A percentile compares a stretch with the other conserved stretches of the same genome.
Conservation (phyloP, 1,140 invertebrate genomes). For the Cyrtorhinus lividipennis region DNA sequence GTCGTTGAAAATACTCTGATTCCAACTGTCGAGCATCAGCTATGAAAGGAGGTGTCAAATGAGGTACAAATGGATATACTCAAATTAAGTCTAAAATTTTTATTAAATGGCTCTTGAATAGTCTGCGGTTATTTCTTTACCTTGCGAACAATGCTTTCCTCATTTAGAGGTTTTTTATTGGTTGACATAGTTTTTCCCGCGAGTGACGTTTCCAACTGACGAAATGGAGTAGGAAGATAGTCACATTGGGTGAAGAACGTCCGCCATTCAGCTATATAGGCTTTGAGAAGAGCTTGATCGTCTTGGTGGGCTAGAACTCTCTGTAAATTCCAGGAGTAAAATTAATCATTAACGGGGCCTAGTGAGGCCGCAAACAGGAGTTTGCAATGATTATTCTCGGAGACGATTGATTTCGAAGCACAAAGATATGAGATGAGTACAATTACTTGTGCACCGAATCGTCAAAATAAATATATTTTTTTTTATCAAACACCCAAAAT, state of each 20-base stretch:
- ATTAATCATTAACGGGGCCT: too few relatives aligned
- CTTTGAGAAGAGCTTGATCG: slow-evolving; percentile 85
- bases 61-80: not conserved
- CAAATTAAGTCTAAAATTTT: not conserved
- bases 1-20: slow-evolving; percentile 90
- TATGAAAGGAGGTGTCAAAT: slow-evolving; percentile 34
- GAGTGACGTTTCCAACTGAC: slow-evolving; percentile 73
- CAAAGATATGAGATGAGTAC: not conserved
- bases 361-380: not conserved
- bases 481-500: too few relatives aligned
- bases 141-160: slow-evolving; percentile 80
- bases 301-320: slow-evolving; percentile 79
- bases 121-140: slow-evolving; percentile 29
- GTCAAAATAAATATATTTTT: too few relatives aligned
- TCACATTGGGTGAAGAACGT: slow-evolving; percentile 97
- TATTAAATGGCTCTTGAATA: not conserved
- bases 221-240: slow-evolving; percentile 91
- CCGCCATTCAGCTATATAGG: slow-evolving; percentile 92
- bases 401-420: not conserved
- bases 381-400: not conserved
- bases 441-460: too few relatives aligned
- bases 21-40: slow-evolving; percentile 97
- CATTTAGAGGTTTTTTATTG: slow-evolving; percentile 58
- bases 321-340: too few relatives aligned
- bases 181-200: slow-evolving; percentile 41